Percentiles rank a stretch among this genome's conserved stretches.
phyloP scores from a whole-genome alignment of 2,797 vertebrate species.

The Alectoris magna region DNA sequence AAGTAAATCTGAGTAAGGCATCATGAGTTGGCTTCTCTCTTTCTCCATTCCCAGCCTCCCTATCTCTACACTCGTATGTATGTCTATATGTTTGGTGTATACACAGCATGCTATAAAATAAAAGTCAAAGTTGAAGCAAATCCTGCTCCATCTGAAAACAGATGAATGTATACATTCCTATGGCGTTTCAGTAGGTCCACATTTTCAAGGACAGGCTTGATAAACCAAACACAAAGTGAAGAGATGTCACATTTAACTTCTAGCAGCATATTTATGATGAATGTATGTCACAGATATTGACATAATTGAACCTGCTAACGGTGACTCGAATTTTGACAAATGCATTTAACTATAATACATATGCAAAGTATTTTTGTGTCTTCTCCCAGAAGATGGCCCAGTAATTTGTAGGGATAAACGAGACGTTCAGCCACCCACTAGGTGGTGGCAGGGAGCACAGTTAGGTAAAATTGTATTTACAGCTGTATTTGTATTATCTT shows the following conservation, averaged over 20 bases:
- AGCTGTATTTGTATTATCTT: background rate
- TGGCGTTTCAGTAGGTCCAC: background rate
- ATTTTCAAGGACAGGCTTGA: background rate
- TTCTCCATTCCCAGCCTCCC: background rate
- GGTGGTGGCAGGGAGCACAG: conserved; percentile 51
- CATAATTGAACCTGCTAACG: background rate
- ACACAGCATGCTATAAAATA: background rate
- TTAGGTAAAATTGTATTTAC: conserved; percentile 18
- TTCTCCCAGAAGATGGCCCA: background rate
- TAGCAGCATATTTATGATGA: background rate
- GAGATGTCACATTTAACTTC: background rate
- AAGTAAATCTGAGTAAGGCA: background rate
- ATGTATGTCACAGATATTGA: background rate
- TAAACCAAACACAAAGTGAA: background rate
- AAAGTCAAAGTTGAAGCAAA: background rate
- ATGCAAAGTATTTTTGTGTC: background rate
- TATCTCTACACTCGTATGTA: background rate
- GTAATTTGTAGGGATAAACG: background rate
- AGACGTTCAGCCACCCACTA: conserved; percentile 33
- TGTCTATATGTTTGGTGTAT: background rate
- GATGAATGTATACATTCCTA: background rate
- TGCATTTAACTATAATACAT: background rate
- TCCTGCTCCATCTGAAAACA: background rate
- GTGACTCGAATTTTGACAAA: background rate
- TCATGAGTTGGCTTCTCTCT: background rate